Percentiles rank a stretch among this genome's conserved stretches.
phyloP scores from a whole-genome alignment of 2,113 vertebrate genomes.

The Zosterops hypoxanthus region DNA sequence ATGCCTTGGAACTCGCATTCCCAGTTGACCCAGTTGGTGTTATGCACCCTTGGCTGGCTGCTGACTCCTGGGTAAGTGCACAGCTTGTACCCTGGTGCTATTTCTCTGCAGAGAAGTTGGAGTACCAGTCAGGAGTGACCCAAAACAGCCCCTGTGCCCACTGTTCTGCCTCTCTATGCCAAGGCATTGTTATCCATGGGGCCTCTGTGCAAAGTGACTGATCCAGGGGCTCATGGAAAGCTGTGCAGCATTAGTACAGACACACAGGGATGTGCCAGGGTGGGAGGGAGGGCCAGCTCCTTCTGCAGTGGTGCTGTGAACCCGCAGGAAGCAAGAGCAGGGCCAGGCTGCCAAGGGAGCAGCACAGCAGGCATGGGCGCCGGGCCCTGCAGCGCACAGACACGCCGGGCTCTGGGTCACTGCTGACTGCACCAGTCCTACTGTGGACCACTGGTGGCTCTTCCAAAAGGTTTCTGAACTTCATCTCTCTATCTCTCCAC shows the following conservation, averaged over 20 bases:
- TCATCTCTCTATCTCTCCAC: not conserved
- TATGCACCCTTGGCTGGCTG: constrained; percentile 70
- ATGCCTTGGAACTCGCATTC: constrained; percentile 70
- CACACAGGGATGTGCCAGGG: not conserved
- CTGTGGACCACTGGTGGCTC: not conserved
- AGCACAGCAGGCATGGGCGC: accelerated
- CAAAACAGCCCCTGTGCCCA: not conserved
- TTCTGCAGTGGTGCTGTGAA: not conserved
- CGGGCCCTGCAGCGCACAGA: not conserved
- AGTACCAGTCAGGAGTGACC: constrained; percentile 56
- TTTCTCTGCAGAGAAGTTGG: constrained; percentile 62
- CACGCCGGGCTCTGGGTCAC: not conserved
- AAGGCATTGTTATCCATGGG: not conserved
- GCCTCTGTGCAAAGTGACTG: not conserved
- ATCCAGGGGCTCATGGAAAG: not conserved
- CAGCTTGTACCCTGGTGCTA: constrained; percentile 68
- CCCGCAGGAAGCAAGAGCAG: not conserved
- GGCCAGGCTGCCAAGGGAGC: not conserved
- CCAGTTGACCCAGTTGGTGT: constrained; percentile 72
- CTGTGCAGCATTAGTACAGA: not conserved
- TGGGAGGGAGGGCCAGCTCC: not conserved
- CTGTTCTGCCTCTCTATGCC: not conserved
- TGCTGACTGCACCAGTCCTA: not conserved
- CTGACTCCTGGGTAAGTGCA: constrained; percentile 70
- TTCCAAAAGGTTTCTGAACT: not conserved